Evolutionary conservation across 2,797 vertebrate species (phyloP).

Genomic region (Ceyx erithaca): DNA sequence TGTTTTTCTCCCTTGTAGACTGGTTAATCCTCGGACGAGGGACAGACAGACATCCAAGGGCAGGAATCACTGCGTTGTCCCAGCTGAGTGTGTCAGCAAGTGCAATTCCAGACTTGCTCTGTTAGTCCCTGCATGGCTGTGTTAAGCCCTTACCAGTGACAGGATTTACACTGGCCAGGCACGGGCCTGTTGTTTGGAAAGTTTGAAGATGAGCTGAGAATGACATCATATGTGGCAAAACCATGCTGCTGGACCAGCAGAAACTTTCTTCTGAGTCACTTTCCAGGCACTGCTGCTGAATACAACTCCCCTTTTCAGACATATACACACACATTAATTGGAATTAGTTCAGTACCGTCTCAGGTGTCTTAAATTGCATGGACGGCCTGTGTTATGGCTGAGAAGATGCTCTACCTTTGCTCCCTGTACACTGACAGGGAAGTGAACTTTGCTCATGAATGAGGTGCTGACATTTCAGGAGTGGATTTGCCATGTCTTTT

Average conservation of each 20-base stretch:
- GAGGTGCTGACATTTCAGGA: background rate
- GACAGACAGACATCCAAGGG: background rate
- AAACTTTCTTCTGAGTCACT: slow-evolving; percentile 36
- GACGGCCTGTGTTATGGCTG: background rate
- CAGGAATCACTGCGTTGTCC: background rate
- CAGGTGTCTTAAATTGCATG: background rate
- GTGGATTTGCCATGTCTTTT: background rate
- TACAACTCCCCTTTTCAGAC: slow-evolving; percentile 23
- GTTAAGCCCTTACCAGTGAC: background rate
- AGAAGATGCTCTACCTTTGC: background rate
- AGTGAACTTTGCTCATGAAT: background rate
- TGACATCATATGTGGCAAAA: slow-evolving; percentile 34
- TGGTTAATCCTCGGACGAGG: background rate
- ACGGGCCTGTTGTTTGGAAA: background rate
- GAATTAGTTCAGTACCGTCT: slow-evolving; percentile 27
- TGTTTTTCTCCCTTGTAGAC: background rate
- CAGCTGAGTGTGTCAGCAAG: background rate
- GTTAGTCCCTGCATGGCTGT: background rate
- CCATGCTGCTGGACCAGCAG: background rate
- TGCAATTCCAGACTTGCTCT: background rate
- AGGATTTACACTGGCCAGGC: background rate
- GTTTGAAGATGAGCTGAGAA: slow-evolving; percentile 17
- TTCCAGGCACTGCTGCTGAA: slow-evolving; percentile 35
- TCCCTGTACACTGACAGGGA: background rate
- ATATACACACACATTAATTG: slow-evolving; percentile 9